A percentile compares a stretch with the other conserved stretches of the same genome.
phyloP scores from a whole-genome alignment of 2,797 vertebrate genomes.

The Melanotaenia nigrans region DNA sequence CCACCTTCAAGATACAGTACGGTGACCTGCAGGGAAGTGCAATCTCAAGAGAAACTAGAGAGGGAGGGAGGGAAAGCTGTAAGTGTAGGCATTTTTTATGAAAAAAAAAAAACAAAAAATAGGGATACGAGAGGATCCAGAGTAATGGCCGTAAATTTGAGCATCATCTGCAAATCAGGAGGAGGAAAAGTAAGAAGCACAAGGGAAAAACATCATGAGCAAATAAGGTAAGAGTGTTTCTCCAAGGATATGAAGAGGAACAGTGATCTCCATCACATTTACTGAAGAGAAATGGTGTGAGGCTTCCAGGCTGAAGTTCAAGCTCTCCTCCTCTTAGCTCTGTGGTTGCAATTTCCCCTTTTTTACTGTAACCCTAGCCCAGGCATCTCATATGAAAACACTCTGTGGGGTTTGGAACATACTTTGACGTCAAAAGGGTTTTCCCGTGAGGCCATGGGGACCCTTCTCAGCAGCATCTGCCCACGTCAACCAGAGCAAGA shows the following conservation, averaged over 20 bases:
- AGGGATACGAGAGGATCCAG: neutral
- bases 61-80: neutral
- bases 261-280: slow-evolving; percentile 1
- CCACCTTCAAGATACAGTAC: slow-evolving; percentile 18
- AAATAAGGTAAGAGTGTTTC: slow-evolving; percentile 19
- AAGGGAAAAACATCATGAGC: slow-evolving; percentile 1
- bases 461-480: slow-evolving; percentile 56
- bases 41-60: neutral
- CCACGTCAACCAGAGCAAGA: slow-evolving; percentile 56
- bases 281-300: slow-evolving; percentile 23
- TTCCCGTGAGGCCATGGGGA: slow-evolving; percentile 72
- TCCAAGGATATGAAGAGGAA: neutral
- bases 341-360: slow-evolving; percentile 77
- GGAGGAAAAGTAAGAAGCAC: neutral
- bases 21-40: slow-evolving; percentile 30
- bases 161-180: neutral
- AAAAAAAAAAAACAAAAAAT: slow-evolving; percentile 8
- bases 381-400: slow-evolving; percentile 75
- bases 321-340: slow-evolving; percentile 51
- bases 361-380: slow-evolving; percentile 71
- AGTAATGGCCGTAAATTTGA: neutral
- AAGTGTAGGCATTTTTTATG: slow-evolving; percentile 29
- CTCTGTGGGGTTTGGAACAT: slow-evolving; percentile 59
- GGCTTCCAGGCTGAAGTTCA: slow-evolving; percentile 49
- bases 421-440: slow-evolving; percentile 79